phyloP scores from a whole-genome alignment of 2,113 vertebrate species.

The Prionailurus bengalensis region DNA sequence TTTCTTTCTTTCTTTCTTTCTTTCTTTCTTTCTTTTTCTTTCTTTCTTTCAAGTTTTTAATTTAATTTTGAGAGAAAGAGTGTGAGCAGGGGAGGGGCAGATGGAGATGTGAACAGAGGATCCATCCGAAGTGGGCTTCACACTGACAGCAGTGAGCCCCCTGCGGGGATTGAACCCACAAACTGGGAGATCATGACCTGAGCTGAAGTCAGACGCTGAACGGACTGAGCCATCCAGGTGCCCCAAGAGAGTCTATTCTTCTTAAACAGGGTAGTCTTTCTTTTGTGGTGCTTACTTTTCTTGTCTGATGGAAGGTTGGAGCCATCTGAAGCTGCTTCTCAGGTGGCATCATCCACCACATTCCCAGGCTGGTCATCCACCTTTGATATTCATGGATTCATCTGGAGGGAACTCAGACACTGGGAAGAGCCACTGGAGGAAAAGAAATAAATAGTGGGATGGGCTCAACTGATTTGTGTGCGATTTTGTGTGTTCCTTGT shows the following conservation, averaged over 20 bases:
- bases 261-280: not conserved
- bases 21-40: too few species aligned
- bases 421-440: fast-evolving
- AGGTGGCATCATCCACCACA: fast-evolving
- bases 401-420: not conserved
- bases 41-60: too few species aligned
- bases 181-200: too few species aligned
- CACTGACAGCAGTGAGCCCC: too few species aligned
- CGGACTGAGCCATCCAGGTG: too few species aligned
- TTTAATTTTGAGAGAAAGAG: too few species aligned
- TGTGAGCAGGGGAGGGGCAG: too few species aligned
- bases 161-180: too few species aligned
- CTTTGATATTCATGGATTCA: fast-evolving
- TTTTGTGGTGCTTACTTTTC: not conserved
- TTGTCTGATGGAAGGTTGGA: fast-evolving
- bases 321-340: fast-evolving
- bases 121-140: too few species aligned
- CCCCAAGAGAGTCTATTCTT: not conserved
- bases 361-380: fast-evolving
- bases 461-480: fast-evolving
- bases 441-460: fast-evolving
- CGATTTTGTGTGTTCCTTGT: fast-evolving
- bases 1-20: too few species aligned
- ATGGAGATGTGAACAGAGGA: too few species aligned
- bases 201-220: too few species aligned